Evolutionary conservation across 1,140 invertebrate species (phyloP).

Genomic region (Lysiphlebus fabarum): DNA sequence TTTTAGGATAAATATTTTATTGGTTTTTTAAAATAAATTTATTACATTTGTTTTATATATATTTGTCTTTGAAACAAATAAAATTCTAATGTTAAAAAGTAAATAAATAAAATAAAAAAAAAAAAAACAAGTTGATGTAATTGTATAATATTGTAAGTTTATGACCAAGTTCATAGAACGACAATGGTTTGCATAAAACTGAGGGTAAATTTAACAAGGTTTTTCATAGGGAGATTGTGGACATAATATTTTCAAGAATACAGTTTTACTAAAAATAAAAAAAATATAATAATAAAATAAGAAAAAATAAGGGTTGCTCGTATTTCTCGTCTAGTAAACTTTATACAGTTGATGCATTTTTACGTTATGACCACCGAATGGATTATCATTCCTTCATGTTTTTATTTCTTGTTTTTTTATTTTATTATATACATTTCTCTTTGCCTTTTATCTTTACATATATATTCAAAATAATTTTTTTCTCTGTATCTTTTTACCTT

Average conservation of each 20-base stretch:
- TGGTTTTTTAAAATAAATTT: too few species aligned
- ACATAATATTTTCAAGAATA: conserved; percentile 5
- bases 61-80: too few species aligned
- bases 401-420: conserved; percentile 21
- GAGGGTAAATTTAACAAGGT: conserved; percentile 46
- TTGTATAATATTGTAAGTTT: conserved; percentile 58
- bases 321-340: conserved; percentile 57
- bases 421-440: conserved; percentile 3
- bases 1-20: too few species aligned
- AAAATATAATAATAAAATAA: conserved; percentile 30
- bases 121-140: conserved; percentile 46
- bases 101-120: conserved; percentile 10
- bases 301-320: conserved; percentile 43
- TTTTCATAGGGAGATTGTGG: conserved; percentile 13
- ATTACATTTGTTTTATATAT: too few species aligned
- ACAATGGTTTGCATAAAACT: conserved; percentile 55
- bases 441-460: conserved; percentile 3
- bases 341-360: conserved; percentile 45
- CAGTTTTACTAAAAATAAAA: conserved; percentile 25
- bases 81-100: too few species aligned
- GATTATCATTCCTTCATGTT: conserved; percentile 50
- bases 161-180: conserved; percentile 51
- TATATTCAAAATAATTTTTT: conserved; percentile 7
- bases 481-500: conserved; percentile 19
- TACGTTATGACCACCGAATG: conserved; percentile 54